Percentiles rank a stretch among this genome's conserved stretches.
These are phyloP conservation scores for Shinisaurus crocodilurus DNA, from an alignment of 2,113 vertebrate species.

Conservation along the genomic window DNA sequence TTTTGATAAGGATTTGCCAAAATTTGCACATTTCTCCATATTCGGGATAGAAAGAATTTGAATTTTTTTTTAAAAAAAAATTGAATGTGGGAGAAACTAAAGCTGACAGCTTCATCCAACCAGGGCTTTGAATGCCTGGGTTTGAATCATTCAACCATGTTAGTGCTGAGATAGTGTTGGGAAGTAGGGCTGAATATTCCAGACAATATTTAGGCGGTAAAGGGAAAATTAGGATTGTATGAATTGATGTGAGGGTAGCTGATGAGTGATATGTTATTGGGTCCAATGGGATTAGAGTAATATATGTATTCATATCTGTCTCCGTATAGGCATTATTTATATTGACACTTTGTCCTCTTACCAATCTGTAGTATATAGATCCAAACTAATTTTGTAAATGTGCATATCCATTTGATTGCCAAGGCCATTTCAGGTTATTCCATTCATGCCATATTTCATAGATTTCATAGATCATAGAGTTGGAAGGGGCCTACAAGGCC, in stretches of 20 bases:
- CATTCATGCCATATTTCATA: neutral
- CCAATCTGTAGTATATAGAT: neutral
- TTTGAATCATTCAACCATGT: no score
- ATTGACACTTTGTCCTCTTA: no score
- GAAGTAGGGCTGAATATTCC: neutral
- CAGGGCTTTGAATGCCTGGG: no score
- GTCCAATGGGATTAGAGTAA: neutral
- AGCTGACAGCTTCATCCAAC: no score
- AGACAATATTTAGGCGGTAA: neutral
- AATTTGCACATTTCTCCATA: no score
- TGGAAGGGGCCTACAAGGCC: no score
- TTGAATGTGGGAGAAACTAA: no score
- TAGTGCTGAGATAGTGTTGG: neutral
- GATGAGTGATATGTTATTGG: neutral
- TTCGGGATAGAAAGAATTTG: no score
- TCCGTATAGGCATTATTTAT: neutral
- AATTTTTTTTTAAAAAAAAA: no score
- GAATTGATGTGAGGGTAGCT: neutral
- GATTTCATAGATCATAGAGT: no score
- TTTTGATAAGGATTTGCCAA: no score
- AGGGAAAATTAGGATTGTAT: neutral
- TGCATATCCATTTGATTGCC: slow-evolving; percentile 24
- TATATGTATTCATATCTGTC: neutral
- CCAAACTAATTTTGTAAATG: slow-evolving; percentile 30
- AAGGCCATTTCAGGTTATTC: slow-evolving; percentile 48